A percentile compares a stretch with the other conserved stretches of the same genome.
These are phyloP conservation scores for Cynopterus sphinx DNA, from an alignment of 2,797 vertebrate species.

Conservation along the genomic window DNA sequence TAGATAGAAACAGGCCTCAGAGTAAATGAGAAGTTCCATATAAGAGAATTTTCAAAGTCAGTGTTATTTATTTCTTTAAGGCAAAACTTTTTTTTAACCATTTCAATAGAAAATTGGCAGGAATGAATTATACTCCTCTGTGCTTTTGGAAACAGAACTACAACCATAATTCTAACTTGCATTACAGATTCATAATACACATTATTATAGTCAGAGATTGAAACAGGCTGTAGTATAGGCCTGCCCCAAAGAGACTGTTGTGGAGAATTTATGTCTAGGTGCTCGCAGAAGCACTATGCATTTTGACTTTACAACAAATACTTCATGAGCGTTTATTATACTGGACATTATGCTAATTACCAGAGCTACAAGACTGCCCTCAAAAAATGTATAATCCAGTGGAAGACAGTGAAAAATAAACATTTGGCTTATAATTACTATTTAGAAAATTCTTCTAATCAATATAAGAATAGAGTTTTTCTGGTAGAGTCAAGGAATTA, in stretches of 20 bases:
- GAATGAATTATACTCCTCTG: neutral
- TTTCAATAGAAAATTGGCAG: neutral
- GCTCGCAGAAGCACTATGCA: neutral
- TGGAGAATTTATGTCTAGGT: neutral
- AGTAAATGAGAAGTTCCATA: neutral
- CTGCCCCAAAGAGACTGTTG: rapidly evolving
- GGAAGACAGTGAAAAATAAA: neutral
- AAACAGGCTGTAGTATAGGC: neutral
- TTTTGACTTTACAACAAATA: neutral
- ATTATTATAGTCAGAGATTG: neutral
- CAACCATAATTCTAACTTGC: neutral
- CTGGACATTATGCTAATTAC: neutral
- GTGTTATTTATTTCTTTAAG: neutral
- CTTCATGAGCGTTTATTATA: neutral
- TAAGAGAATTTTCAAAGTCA: neutral
- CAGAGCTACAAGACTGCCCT: neutral
- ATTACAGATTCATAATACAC: neutral
- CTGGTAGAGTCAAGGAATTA: neutral
- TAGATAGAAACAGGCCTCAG: neutral
- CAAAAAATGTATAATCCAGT: neutral
- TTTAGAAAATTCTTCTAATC: neutral
- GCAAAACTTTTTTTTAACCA: neutral
- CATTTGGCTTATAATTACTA: neutral
- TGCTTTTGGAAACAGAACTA: neutral
- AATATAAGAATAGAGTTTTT: neutral